Conservation (phyloP, 2,113 vertebrate species). For the Dromaius novaehollandiae region DNA sequence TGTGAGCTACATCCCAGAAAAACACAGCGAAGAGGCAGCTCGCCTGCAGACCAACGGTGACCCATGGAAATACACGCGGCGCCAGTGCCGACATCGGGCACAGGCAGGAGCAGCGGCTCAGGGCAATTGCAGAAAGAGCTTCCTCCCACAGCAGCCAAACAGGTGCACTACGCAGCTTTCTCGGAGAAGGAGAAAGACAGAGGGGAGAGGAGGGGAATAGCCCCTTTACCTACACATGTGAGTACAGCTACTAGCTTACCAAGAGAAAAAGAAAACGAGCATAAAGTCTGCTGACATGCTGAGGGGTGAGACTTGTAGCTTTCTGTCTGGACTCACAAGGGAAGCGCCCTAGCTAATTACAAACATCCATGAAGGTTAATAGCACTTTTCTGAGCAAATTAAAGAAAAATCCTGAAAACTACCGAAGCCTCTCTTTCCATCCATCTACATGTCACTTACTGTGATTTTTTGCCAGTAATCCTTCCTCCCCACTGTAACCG, state of each 20-base stretch:
- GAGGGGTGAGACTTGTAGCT: background rate
- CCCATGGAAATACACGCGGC: background rate
- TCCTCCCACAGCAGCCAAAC: background rate
- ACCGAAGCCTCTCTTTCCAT: background rate
- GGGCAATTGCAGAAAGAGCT: background rate
- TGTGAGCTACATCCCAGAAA: background rate
- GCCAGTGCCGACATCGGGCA: background rate
- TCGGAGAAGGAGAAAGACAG: background rate
- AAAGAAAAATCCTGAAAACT: background rate
- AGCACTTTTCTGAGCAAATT: background rate
- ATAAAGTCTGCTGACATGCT: background rate
- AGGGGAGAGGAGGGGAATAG: accelerated
- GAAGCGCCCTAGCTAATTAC: background rate
- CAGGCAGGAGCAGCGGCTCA: background rate
- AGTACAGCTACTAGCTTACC: background rate
- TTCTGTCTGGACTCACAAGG: background rate
- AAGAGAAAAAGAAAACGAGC: background rate
- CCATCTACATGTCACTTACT: background rate
- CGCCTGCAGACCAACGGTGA: background rate
- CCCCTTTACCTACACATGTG: background rate
- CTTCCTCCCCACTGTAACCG: background rate
- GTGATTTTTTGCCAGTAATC: background rate
- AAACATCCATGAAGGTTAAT: constrained; percentile 13
- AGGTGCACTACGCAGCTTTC: too few relatives aligned
- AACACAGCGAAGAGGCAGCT: background rate